Percentiles rank a stretch among this genome's conserved stretches.
Conservation (phyloP, 2,888 invertebrate species). For the Amblyjoppa fuscipennis region DNA sequence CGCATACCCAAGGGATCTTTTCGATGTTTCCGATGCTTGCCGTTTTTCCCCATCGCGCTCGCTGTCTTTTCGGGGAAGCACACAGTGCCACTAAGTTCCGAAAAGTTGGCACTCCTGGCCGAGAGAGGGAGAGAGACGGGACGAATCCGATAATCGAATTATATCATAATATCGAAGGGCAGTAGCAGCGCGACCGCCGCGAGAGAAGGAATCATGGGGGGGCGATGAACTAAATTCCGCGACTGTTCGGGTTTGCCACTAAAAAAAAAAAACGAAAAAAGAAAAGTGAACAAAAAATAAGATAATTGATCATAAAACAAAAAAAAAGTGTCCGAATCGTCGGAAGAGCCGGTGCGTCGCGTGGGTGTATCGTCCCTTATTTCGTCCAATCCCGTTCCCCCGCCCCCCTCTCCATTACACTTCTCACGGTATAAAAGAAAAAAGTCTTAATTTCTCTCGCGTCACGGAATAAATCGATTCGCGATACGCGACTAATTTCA, state of each 20-base stretch:
- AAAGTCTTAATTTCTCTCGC: background rate
- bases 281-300: background rate
- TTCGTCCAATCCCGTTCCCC: background rate
- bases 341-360: background rate
- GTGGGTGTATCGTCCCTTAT: background rate
- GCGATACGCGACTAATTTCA: slow-evolving; percentile 71
- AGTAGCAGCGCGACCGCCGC: background rate
- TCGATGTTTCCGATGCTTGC: too few species aligned
- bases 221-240: background rate
- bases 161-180: slow-evolving; percentile 7
- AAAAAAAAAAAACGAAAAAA: background rate
- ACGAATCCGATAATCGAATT: slow-evolving; percentile 41
- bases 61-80: too few species aligned
- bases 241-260: background rate
- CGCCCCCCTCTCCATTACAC: background rate
- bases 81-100: too few species aligned
- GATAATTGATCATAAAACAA: background rate
- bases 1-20: too few species aligned
- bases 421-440: background rate
- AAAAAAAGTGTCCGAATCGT: background rate
- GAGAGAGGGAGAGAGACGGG: background rate
- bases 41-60: too few species aligned
- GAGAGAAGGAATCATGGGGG: background rate
- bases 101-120: slow-evolving; percentile 17
- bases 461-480: slow-evolving; percentile 55